These are phyloP conservation scores for Pentalonia nigronervosa DNA, from an alignment of 1,140 invertebrate species.

Conservation along the genomic window DNA sequence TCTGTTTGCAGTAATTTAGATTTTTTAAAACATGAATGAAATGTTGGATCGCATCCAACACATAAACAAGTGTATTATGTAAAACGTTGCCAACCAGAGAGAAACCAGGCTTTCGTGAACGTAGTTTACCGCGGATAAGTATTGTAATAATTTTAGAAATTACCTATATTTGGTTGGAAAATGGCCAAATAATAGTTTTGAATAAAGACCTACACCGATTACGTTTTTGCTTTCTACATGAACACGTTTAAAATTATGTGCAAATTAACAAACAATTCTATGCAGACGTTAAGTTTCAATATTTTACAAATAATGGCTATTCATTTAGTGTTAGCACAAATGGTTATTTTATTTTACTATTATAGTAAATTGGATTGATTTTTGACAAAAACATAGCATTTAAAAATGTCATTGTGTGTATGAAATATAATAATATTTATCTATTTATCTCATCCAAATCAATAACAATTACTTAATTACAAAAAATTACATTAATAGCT, in stretches of 20 bases:
- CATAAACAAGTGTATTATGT: neutral
- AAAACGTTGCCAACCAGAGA: slow-evolving; percentile 29
- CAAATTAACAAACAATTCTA: neutral
- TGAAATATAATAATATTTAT: no score
- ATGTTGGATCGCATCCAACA: neutral
- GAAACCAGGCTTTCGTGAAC: neutral
- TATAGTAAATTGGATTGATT: no score
- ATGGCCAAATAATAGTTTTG: slow-evolving; percentile 34
- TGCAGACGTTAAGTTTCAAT: neutral
- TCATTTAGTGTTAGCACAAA: neutral
- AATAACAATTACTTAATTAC: no score
- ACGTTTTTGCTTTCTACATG: neutral
- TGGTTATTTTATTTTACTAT: neutral
- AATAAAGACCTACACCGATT: neutral
- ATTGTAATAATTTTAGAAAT: slow-evolving; percentile 15
- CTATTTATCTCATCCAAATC: no score
- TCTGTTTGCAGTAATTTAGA: neutral
- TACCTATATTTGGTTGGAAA: slow-evolving; percentile 29
- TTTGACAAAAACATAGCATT: no score
- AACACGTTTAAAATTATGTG: neutral
- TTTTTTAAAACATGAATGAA: slow-evolving; percentile 1
- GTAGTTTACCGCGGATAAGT: neutral
- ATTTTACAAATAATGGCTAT: neutral
- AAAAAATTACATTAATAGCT: no score
- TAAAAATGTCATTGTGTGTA: no score